Conservation (phyloP, 2,888 invertebrate species). For the Campoletis raptor region DNA sequence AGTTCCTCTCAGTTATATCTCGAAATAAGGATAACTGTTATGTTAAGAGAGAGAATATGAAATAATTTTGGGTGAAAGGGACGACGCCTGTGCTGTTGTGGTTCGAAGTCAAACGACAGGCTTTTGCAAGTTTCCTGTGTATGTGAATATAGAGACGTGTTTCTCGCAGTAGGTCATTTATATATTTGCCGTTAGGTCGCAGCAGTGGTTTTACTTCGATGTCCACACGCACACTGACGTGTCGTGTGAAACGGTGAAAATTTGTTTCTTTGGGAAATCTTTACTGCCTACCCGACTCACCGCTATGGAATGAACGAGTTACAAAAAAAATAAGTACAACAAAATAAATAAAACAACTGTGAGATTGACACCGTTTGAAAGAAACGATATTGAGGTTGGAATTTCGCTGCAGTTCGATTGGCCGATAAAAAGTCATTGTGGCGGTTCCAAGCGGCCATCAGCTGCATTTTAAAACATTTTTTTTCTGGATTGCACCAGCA, state of each 20-base stretch:
- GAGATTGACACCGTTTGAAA: neutral
- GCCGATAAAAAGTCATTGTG: neutral
- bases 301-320: neutral
- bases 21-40: neutral
- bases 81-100: slow-evolving; percentile 44
- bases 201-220: slow-evolving; percentile 38
- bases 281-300: neutral
- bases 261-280: slow-evolving; percentile 2
- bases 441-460: neutral
- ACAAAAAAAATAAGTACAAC: neutral
- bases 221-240: slow-evolving; percentile 21
- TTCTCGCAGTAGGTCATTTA: slow-evolving; percentile 75
- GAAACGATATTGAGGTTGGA: neutral
- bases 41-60: neutral
- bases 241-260: slow-evolving; percentile 30
- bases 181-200: slow-evolving; percentile 77
- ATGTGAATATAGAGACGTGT: neutral
- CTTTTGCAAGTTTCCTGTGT: neutral
- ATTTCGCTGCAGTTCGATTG: neutral
- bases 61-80: slow-evolving; percentile 39
- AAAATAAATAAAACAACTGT: neutral
- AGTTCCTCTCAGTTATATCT: slow-evolving; percentile 14
- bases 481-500: neutral
- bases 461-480: neutral
- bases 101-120: neutral